Evolutionary conservation across 2,888 invertebrate genomes (phyloP).

Genomic region (Parascotia fuliginaria): DNA sequence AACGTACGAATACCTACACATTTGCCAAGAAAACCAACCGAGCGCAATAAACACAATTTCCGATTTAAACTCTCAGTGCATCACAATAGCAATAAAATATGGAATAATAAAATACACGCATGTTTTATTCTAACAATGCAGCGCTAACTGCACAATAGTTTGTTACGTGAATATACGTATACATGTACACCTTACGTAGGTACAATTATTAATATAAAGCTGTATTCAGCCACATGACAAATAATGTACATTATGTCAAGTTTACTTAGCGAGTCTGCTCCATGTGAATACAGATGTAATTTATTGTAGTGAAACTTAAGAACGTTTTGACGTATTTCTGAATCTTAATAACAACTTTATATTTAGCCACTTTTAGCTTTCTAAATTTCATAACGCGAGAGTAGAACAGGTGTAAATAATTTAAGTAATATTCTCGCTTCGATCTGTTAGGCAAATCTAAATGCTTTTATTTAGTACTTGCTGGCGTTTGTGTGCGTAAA

Average conservation of each 20-base stretch:
- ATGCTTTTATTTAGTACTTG: too few species aligned
- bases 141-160: slow-evolving; percentile 11
- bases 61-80: slow-evolving; percentile 3
- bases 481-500: too few species aligned
- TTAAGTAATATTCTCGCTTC: too few species aligned
- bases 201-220: background rate
- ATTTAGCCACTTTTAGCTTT: background rate
- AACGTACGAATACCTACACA: too few species aligned
- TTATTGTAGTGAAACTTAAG: slow-evolving; percentile 39
- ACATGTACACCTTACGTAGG: background rate
- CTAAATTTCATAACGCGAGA: too few species aligned
- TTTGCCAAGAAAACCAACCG: too few species aligned
- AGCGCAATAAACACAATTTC: background rate
- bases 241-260: slow-evolving; percentile 40
- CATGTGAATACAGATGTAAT: slow-evolving; percentile 37
- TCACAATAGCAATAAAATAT: slow-evolving; percentile 2
- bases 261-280: slow-evolving; percentile 35
- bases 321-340: slow-evolving; percentile 41
- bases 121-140: slow-evolving; percentile 5
- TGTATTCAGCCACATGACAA: slow-evolving; percentile 23
- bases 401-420: too few species aligned
- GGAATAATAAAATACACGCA: slow-evolving; percentile 11
- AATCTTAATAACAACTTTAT: slow-evolving; percentile 4
- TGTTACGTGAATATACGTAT: background rate
- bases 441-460: too few species aligned